Evolutionary conservation across 2,113 vertebrate genomes (phyloP).

Genomic region (Notarius quadriscutis): DNA sequence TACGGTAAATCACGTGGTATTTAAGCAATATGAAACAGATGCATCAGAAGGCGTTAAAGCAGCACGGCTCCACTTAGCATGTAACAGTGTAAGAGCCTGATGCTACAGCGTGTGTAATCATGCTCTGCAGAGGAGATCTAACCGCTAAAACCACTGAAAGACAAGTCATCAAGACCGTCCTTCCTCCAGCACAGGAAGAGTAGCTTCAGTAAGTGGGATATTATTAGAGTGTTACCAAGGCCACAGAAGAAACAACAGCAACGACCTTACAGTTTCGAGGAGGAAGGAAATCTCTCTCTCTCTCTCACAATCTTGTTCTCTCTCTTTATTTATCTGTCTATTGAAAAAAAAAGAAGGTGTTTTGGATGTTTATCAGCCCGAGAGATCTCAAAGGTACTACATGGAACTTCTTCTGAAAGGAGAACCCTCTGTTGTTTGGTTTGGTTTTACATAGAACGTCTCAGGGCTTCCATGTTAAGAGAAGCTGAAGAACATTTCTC

Average conservation of each 20-base stretch:
- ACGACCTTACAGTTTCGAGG: background rate
- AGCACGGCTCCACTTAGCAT: background rate
- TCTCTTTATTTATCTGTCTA: background rate
- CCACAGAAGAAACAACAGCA: conserved; percentile 46
- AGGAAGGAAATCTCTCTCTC: background rate
- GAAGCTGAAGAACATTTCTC: background rate
- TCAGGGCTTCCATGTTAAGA: background rate
- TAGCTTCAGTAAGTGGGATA: conserved; percentile 59
- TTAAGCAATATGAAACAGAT: background rate
- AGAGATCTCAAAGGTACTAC: background rate
- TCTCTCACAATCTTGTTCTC: no score
- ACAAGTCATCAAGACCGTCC: conserved; percentile 54
- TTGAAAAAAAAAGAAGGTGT: background rate
- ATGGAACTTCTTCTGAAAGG: background rate
- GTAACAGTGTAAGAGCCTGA: background rate
- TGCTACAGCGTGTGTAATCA: conserved; percentile 35
- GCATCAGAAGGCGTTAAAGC: background rate
- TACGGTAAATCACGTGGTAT: background rate
- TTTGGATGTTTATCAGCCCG: background rate
- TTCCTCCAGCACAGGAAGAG: conserved; percentile 79
- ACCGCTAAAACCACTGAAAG: conserved; percentile 72
- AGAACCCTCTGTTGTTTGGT: background rate
- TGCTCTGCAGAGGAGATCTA: conserved; percentile 58
- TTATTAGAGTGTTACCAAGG: conserved; percentile 68
- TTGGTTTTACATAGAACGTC: background rate